phyloP scores from a whole-genome alignment of 1,140 invertebrate genomes.

The Bombus polaris region DNA sequence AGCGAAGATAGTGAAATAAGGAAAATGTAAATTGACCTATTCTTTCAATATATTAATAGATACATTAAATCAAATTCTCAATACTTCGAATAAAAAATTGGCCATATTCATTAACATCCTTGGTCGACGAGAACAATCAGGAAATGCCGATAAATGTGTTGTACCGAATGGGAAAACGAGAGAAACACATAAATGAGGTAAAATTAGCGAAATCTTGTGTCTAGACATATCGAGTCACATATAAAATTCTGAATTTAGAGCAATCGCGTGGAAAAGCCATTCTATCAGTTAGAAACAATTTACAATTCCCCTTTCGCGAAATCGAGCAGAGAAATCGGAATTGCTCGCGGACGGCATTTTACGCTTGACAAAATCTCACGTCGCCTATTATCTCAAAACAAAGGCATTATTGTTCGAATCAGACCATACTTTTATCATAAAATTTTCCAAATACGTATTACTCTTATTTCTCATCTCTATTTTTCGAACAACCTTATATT shows the following conservation, averaged over 20 bases:
- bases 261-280: constrained; percentile 51
- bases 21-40: too few species aligned
- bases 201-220: constrained; percentile 16
- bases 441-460: neutral
- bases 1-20: too few species aligned
- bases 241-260: constrained; percentile 30
- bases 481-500: neutral
- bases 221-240: neutral
- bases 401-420: neutral
- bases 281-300: constrained; percentile 48
- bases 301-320: constrained; percentile 39
- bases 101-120: neutral
- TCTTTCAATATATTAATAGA: too few species aligned
- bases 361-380: neutral
- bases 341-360: constrained; percentile 18
- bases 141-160: neutral
- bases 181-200: neutral
- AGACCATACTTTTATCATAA: neutral
- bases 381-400: neutral
- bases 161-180: too few species aligned
- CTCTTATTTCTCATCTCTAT: neutral
- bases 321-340: constrained; percentile 43
- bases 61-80: too few species aligned
- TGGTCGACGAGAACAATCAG: neutral
- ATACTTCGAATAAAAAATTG: neutral